These are phyloP conservation scores for Cistogaster globosa DNA, from an alignment of 2,888 invertebrate species.

Conservation along the genomic window DNA sequence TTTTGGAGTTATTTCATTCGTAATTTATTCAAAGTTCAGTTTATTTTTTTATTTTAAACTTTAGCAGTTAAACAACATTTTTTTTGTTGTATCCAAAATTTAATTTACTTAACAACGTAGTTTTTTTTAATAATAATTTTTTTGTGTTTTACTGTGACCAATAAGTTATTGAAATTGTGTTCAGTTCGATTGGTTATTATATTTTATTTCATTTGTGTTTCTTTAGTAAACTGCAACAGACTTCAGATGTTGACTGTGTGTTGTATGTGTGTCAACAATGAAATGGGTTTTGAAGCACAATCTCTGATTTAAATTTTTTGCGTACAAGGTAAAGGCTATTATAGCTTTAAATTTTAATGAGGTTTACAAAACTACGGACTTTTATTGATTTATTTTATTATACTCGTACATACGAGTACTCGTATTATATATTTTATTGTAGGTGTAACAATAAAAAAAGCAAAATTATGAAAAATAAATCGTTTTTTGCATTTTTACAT, in stretches of 20 bases:
- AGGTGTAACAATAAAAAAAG: not conserved
- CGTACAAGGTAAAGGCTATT: conserved; percentile 68
- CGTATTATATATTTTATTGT: not conserved
- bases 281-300: conserved; percentile 58
- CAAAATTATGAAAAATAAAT: not conserved
- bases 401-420: not conserved
- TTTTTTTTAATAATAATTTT: conserved; percentile 18
- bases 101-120: conserved; percentile 35
- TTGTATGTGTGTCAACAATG: conserved; percentile 46
- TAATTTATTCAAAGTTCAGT: not conserved
- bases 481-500: too few relatives aligned
- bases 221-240: not conserved
- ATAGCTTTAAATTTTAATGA: conserved; percentile 54
- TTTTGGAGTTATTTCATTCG: conserved; percentile 19
- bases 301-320: conserved; percentile 40
- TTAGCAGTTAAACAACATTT: conserved; percentile 43
- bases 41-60: conserved; percentile 36
- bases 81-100: conserved; percentile 19
- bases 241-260: conserved; percentile 23
- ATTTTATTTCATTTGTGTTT: conserved; percentile 13
- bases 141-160: conserved; percentile 24
- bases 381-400: conserved; percentile 10
- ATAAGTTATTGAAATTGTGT: conserved; percentile 41
- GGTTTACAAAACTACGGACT: conserved; percentile 33
- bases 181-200: conserved; percentile 3